phyloP scores from a whole-genome alignment of 1,140 invertebrate genomes.

The Pseudomyrmex gracilis region DNA sequence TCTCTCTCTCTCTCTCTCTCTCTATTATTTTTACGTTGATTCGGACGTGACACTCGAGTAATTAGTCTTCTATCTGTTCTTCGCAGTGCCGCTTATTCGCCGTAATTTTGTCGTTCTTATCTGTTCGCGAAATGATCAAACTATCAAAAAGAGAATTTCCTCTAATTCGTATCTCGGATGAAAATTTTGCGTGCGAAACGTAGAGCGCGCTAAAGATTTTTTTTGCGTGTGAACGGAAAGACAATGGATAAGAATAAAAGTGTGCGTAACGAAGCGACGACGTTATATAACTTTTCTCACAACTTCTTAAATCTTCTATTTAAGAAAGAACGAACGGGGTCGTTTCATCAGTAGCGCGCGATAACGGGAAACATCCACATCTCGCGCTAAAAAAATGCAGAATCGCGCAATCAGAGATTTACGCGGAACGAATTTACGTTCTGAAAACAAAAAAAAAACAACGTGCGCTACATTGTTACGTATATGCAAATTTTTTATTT shows the following conservation, averaged over 20 bases:
- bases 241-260: constrained; percentile 13
- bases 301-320: constrained; percentile 20
- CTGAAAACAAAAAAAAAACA: not conserved
- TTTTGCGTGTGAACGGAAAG: not conserved
- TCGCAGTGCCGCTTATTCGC: constrained; percentile 5
- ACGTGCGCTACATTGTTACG: constrained; percentile 5
- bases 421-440: constrained; percentile 12
- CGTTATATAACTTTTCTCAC: constrained; percentile 4
- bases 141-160: constrained; percentile 1
- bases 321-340: not conserved
- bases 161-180: constrained; percentile 13
- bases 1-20: no score
- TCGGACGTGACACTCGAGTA: constrained; percentile 17
- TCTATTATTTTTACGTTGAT: constrained; percentile 39
- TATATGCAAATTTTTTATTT: constrained; percentile 26
- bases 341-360: not conserved
- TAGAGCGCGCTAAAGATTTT: not conserved
- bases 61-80: constrained; percentile 5
- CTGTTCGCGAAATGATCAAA: not conserved
- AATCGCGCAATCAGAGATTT: constrained; percentile 22
- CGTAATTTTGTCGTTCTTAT: constrained; percentile 37
- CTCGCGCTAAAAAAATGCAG: constrained; percentile 1
- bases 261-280: not conserved
- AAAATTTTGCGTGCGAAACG: not conserved
- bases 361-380: not conserved